These are phyloP conservation scores for Crenichthys baileyi DNA, from an alignment of 2,797 vertebrate genomes.

Conservation along the genomic window DNA sequence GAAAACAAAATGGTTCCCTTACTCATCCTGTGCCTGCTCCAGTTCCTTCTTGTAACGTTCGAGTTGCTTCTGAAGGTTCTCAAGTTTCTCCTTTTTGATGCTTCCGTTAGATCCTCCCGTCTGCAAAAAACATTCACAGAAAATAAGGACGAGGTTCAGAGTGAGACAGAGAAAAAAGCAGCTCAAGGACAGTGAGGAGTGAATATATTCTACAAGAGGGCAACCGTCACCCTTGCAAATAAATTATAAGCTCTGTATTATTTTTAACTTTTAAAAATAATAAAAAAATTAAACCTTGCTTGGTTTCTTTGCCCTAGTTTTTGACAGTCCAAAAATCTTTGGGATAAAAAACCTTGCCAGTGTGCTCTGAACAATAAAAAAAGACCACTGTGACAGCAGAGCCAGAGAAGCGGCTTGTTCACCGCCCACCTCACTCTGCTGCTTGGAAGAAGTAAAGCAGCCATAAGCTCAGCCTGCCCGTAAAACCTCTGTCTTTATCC, in stretches of 20 bases:
- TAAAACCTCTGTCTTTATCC: constrained; percentile 62
- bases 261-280: constrained; percentile 34
- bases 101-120: constrained; percentile 44
- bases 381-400: constrained; percentile 47
- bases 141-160: background rate
- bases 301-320: constrained; percentile 61
- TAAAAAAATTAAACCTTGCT: constrained; percentile 17
- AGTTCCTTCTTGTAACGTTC: constrained; percentile 81
- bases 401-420: constrained; percentile 27
- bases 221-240: constrained; percentile 36
- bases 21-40: constrained; percentile 85
- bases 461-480: constrained; percentile 44
- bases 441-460: constrained; percentile 39
- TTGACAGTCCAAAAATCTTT: constrained; percentile 49
- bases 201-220: constrained; percentile 15
- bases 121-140: constrained; percentile 44
- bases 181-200: constrained; percentile 23
- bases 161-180: constrained; percentile 7
- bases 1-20: constrained; percentile 56
- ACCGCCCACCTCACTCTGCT: constrained; percentile 56
- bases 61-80: constrained; percentile 83
- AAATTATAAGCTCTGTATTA: constrained; percentile 39
- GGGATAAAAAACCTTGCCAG: constrained; percentile 38
- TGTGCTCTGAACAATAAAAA: constrained; percentile 40
- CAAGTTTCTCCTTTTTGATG: constrained; percentile 70